Base-by-base conservation (phyloP, 1,140 invertebrate genomes). In the Drosophila bocki region DNA sequence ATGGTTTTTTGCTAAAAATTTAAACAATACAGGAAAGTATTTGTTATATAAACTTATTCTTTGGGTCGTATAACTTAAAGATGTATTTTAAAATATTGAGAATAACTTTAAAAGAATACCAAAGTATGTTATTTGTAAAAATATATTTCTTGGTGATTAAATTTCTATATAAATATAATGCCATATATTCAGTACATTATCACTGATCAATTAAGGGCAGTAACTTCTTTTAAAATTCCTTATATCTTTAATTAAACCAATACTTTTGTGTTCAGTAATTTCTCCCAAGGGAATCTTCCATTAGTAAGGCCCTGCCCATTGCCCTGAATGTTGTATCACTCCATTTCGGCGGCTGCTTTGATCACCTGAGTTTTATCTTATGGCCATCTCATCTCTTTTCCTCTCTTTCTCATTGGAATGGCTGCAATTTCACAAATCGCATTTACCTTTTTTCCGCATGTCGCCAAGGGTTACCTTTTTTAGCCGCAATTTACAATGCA, bases 401-500 rank as follows among this genome's bases (percentile, higher is more conserved):
- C 45, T 37, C 35, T 12, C 15, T 72, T 22, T 50, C 48, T 72
- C 32, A 60, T 72, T 72, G 69, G 37, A 62, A 74, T 74, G 68
- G 8, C 71, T 75, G 69, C 69, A 54, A 72, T 72, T 72, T 72
- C 39, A 60, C 70, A 72, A 62, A 75, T 75, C 69, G 69, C 71
- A 63, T 75, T 75, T 75, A 63, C 70, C 53, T 57, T 50, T 47
- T 75, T 75, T 56, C 48, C 50, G 57, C 26, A 54, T 76, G 71
- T 76, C 71, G 41, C 47, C 42, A 53, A 72, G 53, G 45, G 50
- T 41, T 45, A 4, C 47, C 19, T 48, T 59, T 64, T 59, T 82
- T 58, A 57, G 44, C 45, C 15, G 35, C 54, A 78, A 75, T 78
- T 85, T 80, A 68, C 82, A 80, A 83, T 76, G 82, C 69, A 86